Evolutionary conservation across 2,113 vertebrate species (phyloP).

Genomic region (Apistogramma diplotaenia): DNA sequence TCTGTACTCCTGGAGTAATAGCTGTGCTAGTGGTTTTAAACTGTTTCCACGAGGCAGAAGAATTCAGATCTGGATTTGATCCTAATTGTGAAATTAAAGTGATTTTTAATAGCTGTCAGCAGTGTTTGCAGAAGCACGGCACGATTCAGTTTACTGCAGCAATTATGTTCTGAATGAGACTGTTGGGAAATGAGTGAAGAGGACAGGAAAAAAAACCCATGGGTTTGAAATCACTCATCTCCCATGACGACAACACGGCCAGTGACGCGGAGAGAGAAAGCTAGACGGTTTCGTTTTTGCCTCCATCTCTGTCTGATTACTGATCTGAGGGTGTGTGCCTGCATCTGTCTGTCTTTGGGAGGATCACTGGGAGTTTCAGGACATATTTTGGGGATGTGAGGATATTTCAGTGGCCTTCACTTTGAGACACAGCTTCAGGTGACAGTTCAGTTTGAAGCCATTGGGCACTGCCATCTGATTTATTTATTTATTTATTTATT

Average conservation of each 20-base stretch:
- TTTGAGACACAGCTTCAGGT: not conserved
- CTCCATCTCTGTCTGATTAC: not conserved
- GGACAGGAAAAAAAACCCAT: slow-evolving; percentile 22
- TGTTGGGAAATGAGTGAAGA: slow-evolving; percentile 10
- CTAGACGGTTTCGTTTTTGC: not conserved
- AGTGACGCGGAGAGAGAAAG: not conserved
- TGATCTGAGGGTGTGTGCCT: not conserved
- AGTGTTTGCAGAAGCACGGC: not conserved
- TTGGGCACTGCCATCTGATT: not conserved
- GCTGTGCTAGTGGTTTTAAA: not conserved
- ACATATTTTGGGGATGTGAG: not conserved
- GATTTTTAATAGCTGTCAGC: slow-evolving; percentile 1
- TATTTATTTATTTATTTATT: not conserved
- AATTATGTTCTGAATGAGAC: slow-evolving; percentile 6
- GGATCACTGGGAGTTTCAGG: not conserved
- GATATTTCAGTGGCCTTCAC: not conserved
- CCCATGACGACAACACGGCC: slow-evolving; percentile 5
- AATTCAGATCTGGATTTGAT: not conserved
- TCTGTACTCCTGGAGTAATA: not conserved
- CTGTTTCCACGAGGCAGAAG: not conserved
- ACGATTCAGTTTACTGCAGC: not conserved
- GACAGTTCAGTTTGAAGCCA: not conserved
- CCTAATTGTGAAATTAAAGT: not conserved
- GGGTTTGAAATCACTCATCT: slow-evolving; percentile 46
- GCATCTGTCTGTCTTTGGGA: not conserved